Evolutionary conservation across 2,888 invertebrate species (phyloP), one percentile per base, ranked within the genome.

Genomic region (Platycheirus albimanus): DNA sequence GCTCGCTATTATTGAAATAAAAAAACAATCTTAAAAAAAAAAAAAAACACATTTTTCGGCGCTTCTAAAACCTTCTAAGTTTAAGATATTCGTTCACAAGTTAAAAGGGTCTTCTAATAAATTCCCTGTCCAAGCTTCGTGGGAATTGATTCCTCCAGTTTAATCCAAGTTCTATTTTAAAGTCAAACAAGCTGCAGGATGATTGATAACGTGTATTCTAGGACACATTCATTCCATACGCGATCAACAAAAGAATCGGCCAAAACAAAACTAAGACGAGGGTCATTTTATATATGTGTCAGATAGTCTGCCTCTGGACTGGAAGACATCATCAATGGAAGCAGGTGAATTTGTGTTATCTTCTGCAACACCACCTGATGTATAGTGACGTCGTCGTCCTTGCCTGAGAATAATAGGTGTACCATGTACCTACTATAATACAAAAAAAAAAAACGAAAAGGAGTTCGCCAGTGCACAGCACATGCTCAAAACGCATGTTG

Each of bases 291-390:
- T 66, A 74, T 71, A 47, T 80, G 56, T 70, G 63, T 47, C 75
- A 58, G n/a, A n/a, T 43, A 56, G 75, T 61, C n/a, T n/a, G n/a
- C n/a, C n/a, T n/a, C n/a, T n/a, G n/a, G n/a, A n/a, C 58, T 15
- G 41, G 13, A 61, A 61, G 45, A 4, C 24, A 10, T 20, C 38
- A 63, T 17, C 61, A 52, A 36, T 13, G 19, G 38, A 17, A 51
- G 58, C 83, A 83, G 83, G 83, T 83, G 83, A 83, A 72, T 51
- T 69, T 61, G 67, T 83, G 56, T 45, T 77, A 67, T 78, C 67
- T 74, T 74, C 83, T 69, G 38, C 49, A 78, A 83, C 83, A 83
- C 78, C 83, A 83, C 83, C 83, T 83, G 83, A 83, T 83, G 79
- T n/a, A n/a, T n/a, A n/a, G n/a, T n/a, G n/a, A n/a, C n/a, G n/a